Evolutionary conservation across 1,140 invertebrate species (phyloP), one percentile per base, ranked within the genome.

Genomic region (Dufourea novaeangliae): DNA sequence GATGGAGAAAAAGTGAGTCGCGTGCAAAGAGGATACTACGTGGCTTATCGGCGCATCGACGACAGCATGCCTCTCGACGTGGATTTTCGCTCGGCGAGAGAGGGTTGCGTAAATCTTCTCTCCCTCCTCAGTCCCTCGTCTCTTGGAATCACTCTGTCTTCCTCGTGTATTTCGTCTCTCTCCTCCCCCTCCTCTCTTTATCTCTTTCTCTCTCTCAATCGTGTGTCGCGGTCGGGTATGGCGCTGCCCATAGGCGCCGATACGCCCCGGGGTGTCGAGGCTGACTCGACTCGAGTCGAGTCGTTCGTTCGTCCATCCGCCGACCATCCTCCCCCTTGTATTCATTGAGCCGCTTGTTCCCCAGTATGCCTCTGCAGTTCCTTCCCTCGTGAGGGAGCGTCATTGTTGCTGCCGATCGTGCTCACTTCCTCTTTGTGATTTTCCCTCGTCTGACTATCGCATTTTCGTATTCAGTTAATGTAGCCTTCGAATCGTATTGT

Each of bases 71-170:
- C 72, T 87, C 86, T 84, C 78, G 78, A 85, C 81, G 84, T 85
- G 80, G 83, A 88, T 89, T 88, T 89, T 88, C 75, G 74, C 80
- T 83, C 66, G 61, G 57, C 61, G 74, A 83, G 85, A 86, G 80
- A 90, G 89, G 90, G 90, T 91, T 91, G 89, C 90, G 90, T 91
- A 91, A 90, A 90, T 89, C 81, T 84, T 85, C 64, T 64, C 50
- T 75, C 74, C 75, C 71, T 73, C 50, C 78, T 56, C 39, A 34
- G 29, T 76, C 52, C 67, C 37, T 44, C 22, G 54, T 66, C 75
- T 56, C 67, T 52, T 29, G 20, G 57, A 50, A 59, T 50, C 69
- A 20, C 64, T 67, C 78, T 22, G 74, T 74, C 78, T 73, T 46
- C 79, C 79, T 77, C 64, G 39, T 67, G 22, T 25, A 52, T 25